Conservation (phyloP, 2,888 invertebrate genomes). For the Hipparchia sbordonii region DNA sequence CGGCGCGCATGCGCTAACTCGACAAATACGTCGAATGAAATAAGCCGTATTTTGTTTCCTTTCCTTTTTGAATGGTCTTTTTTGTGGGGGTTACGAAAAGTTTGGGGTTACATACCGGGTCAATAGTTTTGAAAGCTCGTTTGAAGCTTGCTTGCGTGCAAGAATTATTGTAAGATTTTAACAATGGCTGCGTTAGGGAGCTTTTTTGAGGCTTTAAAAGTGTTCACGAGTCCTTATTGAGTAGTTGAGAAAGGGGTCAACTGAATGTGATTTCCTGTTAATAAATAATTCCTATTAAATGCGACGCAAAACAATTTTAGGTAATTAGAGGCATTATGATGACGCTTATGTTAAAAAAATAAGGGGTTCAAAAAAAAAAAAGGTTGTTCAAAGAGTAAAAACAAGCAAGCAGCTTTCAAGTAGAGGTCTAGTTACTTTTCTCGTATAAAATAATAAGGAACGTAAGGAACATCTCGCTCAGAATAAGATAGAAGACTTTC, state of each 20-base stretch:
- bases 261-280: conserved; percentile 24
- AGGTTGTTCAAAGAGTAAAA: too few relatives aligned
- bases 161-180: conserved; percentile 32
- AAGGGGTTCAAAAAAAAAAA: background rate
- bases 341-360: background rate
- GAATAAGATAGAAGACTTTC: too few relatives aligned
- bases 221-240: conserved; percentile 7
- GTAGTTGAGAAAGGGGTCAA: conserved; percentile 10
- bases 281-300: conserved; percentile 5
- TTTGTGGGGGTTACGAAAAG: conserved; percentile 44
- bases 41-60: conserved; percentile 79
- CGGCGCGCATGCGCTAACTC: conserved; percentile 80
- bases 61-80: conserved; percentile 67
- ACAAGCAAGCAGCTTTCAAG: too few relatives aligned
- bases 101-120: conserved; percentile 40
- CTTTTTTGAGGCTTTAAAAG: conserved; percentile 19
- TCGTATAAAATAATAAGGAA: too few relatives aligned
- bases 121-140: conserved; percentile 36
- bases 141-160: conserved; percentile 25
- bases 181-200: conserved; percentile 26
- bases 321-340: background rate
- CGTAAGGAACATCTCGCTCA: too few relatives aligned
- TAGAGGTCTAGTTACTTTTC: too few relatives aligned
- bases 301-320: background rate
- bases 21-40: conserved; percentile 81